Evolutionary conservation across 2,888 invertebrate species (phyloP), one percentile per base, ranked within the genome.

Genomic region (Dynastes tityus): DNA sequence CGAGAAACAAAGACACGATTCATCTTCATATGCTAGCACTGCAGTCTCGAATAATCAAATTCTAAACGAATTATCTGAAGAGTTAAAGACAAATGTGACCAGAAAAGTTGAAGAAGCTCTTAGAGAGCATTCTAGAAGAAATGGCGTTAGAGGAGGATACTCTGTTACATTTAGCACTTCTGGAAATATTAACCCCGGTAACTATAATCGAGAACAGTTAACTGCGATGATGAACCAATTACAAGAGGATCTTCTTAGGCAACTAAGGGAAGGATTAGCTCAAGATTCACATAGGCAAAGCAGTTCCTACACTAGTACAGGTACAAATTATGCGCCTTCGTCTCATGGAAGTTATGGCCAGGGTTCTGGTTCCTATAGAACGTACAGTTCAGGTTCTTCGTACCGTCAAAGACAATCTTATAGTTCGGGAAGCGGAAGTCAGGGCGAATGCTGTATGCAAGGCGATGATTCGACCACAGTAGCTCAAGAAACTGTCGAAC

Each of bases 41-140:
- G 83, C 84, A 80, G 80, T 79, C 4, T 70, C 82, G 1, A 85
- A 85, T 76, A 84, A 85, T 77, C 65, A 77, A n/a, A 81, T 84
- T 9, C 80, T 86, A 40, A 84, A 86, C 78, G 83, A 86, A 76
- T 82, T 89, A 1, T 82, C 84, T n/a, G 85, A 87, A 16, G 87
- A 89, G 76, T 78, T 89, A 11, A 86, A 86, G 77, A 82, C 85
- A 45, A 89, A 89, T 79, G 81, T 88, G 8, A 88, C 88, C 0
- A 81, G 84, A 76, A 85, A 87, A 68, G 77, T 88, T 3, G 84
- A 87, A 68, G 77, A 84, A 73, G 77, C 78, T 8, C 63, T 84
- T 51, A 83, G 83, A 40, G 83, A 84, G 73, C 83, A 81, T 75
- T 81, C 83, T 11, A 83, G 84, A 51, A 78, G 75, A 6, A 83